Evolutionary conservation across 1,140 invertebrate species (phyloP), one percentile per base, ranked within the genome.

Genomic region (Ephestia elutella): DNA sequence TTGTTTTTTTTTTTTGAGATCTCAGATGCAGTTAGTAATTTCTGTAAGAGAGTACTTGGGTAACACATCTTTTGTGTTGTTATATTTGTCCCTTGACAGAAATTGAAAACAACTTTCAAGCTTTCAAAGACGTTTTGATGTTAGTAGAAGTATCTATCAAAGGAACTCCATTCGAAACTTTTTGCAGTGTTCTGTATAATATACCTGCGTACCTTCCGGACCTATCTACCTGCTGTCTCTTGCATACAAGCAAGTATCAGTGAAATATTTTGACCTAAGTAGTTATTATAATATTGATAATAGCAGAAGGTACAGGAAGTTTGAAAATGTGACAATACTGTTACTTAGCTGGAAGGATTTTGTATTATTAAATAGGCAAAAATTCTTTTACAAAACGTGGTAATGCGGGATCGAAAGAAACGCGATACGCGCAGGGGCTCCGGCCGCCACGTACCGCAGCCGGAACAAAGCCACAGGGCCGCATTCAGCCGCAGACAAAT

Each of bases 401-500:
- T 7, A 7, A 25, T 7, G 21, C 21, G 21, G 21, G 2, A 3
- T 7, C 7, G 2, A 53, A 53, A 18, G 50, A n/a, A 53, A 53
- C 3, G 13, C 20, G 50, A 21, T 53, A 53, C 21, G 18, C n/a
- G 19, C 19, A 18, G 19, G 25, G 25, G 3, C 25, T 3, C 3
- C 25, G 25, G 25, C 18, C 49, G 19, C 18, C 5, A 13, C 5
- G 19, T 4, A 25, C 11, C 21, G 50, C 20, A n/a, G n/a, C 15
- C 50, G 50, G 59, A 64, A 64, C 63, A 66, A 68, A 60, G 57
- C 17, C 54, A 54, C 30, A 49, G 25, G 55, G 57, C 51, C 59
- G 66, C 65, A 72, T 74, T 74, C 69, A 74, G 44, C 30, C 54
- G 61, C 54, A 63, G 67, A 74, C 71, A 73, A 74, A 69, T 72